Evolutionary conservation across 2,888 invertebrate genomes (phyloP).

Genomic region (Hyles lineata): DNA sequence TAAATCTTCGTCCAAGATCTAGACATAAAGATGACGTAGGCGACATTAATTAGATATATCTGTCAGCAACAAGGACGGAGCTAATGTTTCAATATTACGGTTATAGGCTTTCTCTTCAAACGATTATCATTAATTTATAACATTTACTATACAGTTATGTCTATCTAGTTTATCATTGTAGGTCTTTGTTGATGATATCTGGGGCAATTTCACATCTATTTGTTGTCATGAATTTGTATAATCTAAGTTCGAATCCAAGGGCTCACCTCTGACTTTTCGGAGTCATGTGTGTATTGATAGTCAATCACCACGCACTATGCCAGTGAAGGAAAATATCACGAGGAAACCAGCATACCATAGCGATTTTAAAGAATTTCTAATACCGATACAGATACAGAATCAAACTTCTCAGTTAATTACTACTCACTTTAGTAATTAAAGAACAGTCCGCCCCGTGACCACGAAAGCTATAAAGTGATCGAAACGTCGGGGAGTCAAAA

Average conservation of each 20-base stretch:
- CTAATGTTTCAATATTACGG: constrained; percentile 4
- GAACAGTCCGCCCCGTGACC: no score
- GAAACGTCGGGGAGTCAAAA: no score
- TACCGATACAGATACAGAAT: no score
- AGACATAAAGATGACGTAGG: background rate
- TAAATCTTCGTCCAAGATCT: background rate
- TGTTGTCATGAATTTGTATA: background rate
- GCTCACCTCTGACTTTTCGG: no score
- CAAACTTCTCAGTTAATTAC: no score
- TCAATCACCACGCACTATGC: no score
- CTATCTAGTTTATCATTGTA: constrained; percentile 1
- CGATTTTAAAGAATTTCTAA: no score
- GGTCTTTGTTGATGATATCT: background rate
- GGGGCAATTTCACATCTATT: background rate
- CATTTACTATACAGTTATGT: background rate
- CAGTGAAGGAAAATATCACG: no score
- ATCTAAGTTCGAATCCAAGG: background rate
- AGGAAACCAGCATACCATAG: no score
- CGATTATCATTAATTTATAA: constrained; percentile 5
- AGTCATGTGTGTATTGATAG: no score
- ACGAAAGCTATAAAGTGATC: no score
- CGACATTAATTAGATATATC: background rate
- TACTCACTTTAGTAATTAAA: no score
- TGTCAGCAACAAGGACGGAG: background rate
- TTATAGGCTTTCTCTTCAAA: background rate